Base-by-base conservation (phyloP, 2,888 invertebrate genomes). In the Andricus quercusramuli region DNA sequence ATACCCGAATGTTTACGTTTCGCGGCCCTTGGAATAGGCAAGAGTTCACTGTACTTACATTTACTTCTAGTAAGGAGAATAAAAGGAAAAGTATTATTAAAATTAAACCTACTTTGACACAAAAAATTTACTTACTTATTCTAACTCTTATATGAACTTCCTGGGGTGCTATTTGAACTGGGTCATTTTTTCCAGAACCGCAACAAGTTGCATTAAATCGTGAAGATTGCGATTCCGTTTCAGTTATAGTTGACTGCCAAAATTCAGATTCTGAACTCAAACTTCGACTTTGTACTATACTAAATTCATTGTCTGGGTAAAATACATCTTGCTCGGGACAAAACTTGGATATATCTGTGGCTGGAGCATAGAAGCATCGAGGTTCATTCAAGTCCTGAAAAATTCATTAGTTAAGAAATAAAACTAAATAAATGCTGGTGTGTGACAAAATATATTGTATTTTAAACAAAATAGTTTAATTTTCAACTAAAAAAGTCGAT, bases 111-210 rank as follows among this genome's bases (percentile, higher is more conserved):
- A 32, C 6, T 32, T 32, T 32, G 32, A 32, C 2, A 32, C 5
- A 32, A 32, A 5, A 32, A 29, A 29, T 51, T 6, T 67, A 94
- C 95, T 94, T 93, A 97, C 97, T 96, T 92, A 97, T 96, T 93
- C 97, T 94, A 78, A 97, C 93, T 91, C 96, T 95, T 77, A 98
- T 94, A 86, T 94, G 94, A 37, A 97, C 95, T 89, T 95, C 94
- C 92, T 98, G 98, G 0, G 97, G 97, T 88, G 95, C 95, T 86
- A 98, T 96, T 93, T 98, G 97, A 17, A 97, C 96, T 79, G 97
- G 95, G 86, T 94, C 93, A 78, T 93, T 91, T 85, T 91, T 88
- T 78, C 87, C 86, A 22, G 87, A 77, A 32, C 85, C 85, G 68
- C 70, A 70, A 51, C 70, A 70, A 32, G 51, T 70, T 29, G 70